Evolutionary conservation across 2,797 vertebrate genomes (phyloP).

Genomic region (Malacoraja senta): DNA sequence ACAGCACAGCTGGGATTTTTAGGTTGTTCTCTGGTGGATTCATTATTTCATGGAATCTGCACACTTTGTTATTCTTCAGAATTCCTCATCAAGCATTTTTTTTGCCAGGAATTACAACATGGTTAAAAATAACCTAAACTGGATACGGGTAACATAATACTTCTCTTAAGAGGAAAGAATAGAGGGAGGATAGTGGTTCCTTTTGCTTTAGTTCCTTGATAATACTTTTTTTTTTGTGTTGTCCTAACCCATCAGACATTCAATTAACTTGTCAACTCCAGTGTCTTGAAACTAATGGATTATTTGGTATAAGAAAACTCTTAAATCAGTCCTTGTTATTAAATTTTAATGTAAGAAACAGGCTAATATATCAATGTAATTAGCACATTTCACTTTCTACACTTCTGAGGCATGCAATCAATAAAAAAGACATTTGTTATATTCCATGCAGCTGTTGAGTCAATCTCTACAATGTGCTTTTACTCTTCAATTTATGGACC

Average conservation of each 20-base stretch:
- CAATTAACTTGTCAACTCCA: slow-evolving; percentile 17
- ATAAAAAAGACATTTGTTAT: slow-evolving; percentile 15
- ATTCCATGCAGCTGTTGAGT: not conserved
- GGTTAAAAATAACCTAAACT: not conserved
- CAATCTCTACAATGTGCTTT: not conserved
- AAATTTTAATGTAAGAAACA: not conserved
- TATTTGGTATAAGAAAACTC: not conserved
- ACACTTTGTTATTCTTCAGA: not conserved
- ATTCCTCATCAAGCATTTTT: not conserved
- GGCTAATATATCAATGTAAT: slow-evolving; percentile 18
- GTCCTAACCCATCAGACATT: not conserved
- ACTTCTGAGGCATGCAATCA: not conserved
- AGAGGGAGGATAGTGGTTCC: not conserved
- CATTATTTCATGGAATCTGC: not conserved
- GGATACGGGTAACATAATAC: not conserved
- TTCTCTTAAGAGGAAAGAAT: not conserved
- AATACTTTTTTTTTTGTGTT: not conserved
- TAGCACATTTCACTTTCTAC: slow-evolving; percentile 18
- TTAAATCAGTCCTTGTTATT: slow-evolving; percentile 14
- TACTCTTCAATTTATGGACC: not conserved
- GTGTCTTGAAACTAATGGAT: not conserved
- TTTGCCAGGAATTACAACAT: not conserved
- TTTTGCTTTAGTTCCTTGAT: not conserved
- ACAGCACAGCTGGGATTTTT: not conserved
- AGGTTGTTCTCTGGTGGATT: not conserved